Evolutionary conservation across 2,113 vertebrate genomes (phyloP).

Genomic region (Thalassarche chlororhynchos): DNA sequence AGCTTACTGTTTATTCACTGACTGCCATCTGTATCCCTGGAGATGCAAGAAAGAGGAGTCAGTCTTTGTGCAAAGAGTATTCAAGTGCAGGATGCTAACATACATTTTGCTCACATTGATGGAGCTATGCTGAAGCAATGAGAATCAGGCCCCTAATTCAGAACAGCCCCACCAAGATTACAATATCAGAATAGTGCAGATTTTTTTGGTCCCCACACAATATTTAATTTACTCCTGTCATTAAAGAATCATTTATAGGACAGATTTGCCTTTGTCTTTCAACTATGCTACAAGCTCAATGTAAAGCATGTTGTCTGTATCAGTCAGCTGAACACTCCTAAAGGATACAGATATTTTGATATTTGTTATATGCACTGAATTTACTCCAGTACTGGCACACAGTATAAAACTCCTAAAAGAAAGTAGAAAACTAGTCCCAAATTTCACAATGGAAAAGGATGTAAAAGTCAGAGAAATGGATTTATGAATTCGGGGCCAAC

Average conservation of each 20-base stretch:
- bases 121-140: not conserved
- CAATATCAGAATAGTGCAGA: not conserved
- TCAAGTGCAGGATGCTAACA: not conserved
- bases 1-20: not conserved
- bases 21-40: not conserved
- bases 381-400: not conserved
- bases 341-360: not conserved
- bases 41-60: not conserved
- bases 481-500: not conserved
- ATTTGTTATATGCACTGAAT: not conserved
- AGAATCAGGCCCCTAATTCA: not conserved
- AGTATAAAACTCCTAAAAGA: not conserved
- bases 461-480: not conserved
- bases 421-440: not conserved
- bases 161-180: not conserved
- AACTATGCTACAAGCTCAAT: not conserved
- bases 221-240: not conserved
- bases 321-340: not conserved
- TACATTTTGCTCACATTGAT: not conserved
- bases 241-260: not conserved
- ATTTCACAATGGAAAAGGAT: not conserved
- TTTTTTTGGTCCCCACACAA: too few species aligned
- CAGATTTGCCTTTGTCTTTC: not conserved
- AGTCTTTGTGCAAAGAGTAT: not conserved
- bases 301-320: not conserved